Evolutionary conservation across 2,888 invertebrate species (phyloP).

Genomic region (Chalcosyrphus nemorum): DNA sequence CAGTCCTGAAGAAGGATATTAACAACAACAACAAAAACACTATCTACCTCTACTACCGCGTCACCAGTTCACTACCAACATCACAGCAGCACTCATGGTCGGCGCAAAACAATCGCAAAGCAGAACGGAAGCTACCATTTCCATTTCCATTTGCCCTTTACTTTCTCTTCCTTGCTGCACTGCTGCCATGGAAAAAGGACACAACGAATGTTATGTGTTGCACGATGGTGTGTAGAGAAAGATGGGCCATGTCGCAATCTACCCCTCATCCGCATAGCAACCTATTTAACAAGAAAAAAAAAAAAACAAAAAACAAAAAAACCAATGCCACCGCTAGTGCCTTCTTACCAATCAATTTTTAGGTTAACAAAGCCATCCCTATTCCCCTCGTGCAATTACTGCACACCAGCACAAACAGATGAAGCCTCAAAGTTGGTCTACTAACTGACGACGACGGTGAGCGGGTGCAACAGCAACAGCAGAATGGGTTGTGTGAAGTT

Average conservation of each 20-base stretch:
- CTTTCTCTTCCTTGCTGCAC: slow-evolving; percentile 56
- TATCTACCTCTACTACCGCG: slow-evolving; percentile 10
- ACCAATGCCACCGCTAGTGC: slow-evolving; percentile 67
- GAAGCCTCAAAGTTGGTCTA: slow-evolving; percentile 57
- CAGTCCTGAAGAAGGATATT: slow-evolving; percentile 42
- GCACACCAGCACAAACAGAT: slow-evolving; percentile 52
- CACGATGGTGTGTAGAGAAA: slow-evolving; percentile 53
- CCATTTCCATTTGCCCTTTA: slow-evolving; percentile 66
- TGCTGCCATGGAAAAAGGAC: slow-evolving; percentile 47
- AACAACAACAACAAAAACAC: slow-evolving; percentile 32
- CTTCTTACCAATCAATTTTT: slow-evolving; percentile 72
- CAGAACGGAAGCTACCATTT: slow-evolving; percentile 68
- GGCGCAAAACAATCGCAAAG: slow-evolving; percentile 58
- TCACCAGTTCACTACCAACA: slow-evolving; percentile 20
- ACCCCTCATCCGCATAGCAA: slow-evolving; percentile 55
- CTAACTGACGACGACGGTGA: slow-evolving; percentile 58
- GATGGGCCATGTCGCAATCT: slow-evolving; percentile 69
- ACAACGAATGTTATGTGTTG: slow-evolving; percentile 43
- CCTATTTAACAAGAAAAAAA: slow-evolving; percentile 42
- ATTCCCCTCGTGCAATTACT: slow-evolving; percentile 61
- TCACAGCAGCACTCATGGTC: slow-evolving; percentile 41
- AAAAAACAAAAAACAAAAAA: slow-evolving; percentile 5
- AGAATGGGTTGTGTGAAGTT: slow-evolving; percentile 42
- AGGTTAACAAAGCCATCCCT: slow-evolving; percentile 62
- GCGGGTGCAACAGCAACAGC: too few species aligned